Evolutionary conservation across 2,797 vertebrate species (phyloP).

Genomic region (Scarus forsteni): DNA sequence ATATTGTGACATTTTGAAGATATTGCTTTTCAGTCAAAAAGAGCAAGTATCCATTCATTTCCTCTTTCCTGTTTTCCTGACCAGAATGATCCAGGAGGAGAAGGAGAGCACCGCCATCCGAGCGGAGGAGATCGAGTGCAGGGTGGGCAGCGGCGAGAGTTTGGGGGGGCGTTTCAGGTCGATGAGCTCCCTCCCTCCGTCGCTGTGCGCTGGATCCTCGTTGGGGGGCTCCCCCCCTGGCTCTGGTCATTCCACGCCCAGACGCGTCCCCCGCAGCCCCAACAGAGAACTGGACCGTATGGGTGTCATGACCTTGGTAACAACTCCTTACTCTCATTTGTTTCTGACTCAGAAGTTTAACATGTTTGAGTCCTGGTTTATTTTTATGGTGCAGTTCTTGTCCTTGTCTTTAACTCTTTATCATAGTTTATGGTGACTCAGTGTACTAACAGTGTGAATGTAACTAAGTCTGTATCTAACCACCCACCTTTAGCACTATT

Average conservation of each 20-base stretch:
- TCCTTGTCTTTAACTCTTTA: neutral
- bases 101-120: constrained; percentile 95
- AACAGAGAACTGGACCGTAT: constrained; percentile 94
- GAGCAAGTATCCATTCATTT: no score
- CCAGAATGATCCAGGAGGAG: constrained; percentile 97
- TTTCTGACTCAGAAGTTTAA: neutral
- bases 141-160: constrained; percentile 92
- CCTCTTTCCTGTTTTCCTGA: rapidly evolving
- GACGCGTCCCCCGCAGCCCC: constrained; percentile 91
- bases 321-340: neutral
- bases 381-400: neutral
- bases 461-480: constrained; percentile 54
- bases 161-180: constrained; percentile 90
- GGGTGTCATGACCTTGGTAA: constrained; percentile 96
- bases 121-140: constrained; percentile 94
- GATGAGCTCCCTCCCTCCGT: constrained; percentile 88
- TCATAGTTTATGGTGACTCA: neutral
- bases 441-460: constrained; percentile 20
- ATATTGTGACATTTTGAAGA: no score
- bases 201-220: constrained; percentile 87
- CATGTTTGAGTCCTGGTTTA: neutral
- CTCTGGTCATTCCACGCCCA: constrained; percentile 93
- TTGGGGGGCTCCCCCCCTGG: constrained; percentile 85
- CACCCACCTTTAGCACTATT: constrained; percentile 73
- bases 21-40: no score